Percentiles rank a stretch among this genome's conserved stretches.
Conservation (phyloP, 2,113 vertebrate species). For the Pterocles burchelli region DNA sequence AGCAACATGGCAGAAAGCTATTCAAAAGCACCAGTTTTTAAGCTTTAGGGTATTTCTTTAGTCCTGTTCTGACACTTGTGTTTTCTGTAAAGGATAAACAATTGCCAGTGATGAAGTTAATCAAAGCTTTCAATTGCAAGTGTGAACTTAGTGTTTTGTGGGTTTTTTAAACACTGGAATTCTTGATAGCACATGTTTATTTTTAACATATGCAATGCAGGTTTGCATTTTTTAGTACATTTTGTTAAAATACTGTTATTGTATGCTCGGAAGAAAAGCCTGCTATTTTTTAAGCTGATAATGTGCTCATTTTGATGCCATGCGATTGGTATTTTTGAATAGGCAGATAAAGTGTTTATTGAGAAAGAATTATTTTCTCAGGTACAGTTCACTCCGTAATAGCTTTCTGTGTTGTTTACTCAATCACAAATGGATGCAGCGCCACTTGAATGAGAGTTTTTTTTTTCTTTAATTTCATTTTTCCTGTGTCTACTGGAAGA, state of each 20-base stretch:
- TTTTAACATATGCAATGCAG: not conserved
- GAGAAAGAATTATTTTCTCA: not conserved
- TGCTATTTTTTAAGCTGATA: not conserved
- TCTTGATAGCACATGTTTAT: not conserved
- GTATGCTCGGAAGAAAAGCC: not conserved
- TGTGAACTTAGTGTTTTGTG: not conserved
- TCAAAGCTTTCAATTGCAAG: not conserved
- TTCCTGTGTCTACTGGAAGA: not conserved
- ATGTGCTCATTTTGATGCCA: not conserved
- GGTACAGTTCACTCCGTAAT: not conserved
- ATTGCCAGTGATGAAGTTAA: not conserved
- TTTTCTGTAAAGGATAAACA: not conserved
- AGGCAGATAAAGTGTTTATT: not conserved
- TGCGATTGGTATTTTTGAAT: not conserved
- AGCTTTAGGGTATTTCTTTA: not conserved
- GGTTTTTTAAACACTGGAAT: not conserved
- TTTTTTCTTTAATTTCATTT: not conserved
- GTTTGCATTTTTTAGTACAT: not conserved
- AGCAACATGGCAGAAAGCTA: not conserved
- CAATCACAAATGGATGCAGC: not conserved
- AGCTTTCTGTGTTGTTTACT: not conserved
- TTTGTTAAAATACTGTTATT: not conserved
- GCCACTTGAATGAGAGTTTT: not conserved
- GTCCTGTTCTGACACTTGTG: not conserved
- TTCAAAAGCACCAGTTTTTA: not conserved